Conservation (phyloP, 2,113 vertebrate species). For the Odontophorus gujanensis region DNA sequence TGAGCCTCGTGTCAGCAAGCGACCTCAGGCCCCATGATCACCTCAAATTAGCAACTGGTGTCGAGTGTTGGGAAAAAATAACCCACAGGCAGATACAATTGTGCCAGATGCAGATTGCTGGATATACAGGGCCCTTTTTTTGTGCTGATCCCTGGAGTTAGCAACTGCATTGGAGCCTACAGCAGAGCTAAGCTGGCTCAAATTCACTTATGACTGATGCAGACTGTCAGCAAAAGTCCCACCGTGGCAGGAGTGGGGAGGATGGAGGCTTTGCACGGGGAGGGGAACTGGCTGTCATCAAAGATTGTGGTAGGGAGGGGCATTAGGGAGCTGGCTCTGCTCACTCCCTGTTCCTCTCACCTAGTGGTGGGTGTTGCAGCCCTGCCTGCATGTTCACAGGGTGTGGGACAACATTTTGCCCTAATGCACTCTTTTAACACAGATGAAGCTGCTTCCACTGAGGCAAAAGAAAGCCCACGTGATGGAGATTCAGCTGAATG, state of each 20-base stretch:
- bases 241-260: rapidly evolving
- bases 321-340: neutral
- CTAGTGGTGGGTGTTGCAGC: neutral
- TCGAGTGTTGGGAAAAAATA: slow-evolving; percentile 89
- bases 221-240: neutral
- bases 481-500: slow-evolving; percentile 86
- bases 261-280: neutral
- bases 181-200: neutral
- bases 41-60: slow-evolving; percentile 72
- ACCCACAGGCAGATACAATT: neutral
- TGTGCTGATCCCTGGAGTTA: neutral
- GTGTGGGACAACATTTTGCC: rapidly evolving
- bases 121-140: neutral
- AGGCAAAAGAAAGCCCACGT: slow-evolving; percentile 85
- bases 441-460: slow-evolving; percentile 85
- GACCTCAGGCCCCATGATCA: neutral
- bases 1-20: neutral
- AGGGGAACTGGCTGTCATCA: neutral
- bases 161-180: neutral
- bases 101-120: slow-evolving; percentile 17
- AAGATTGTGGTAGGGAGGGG: neutral
- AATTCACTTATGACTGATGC: neutral
- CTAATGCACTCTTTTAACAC: neutral
- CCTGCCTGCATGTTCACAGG: neutral
- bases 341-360: neutral